Base-by-base conservation (phyloP, 2,797 vertebrate species). In the Pseudotriccus pelzelni region DNA sequence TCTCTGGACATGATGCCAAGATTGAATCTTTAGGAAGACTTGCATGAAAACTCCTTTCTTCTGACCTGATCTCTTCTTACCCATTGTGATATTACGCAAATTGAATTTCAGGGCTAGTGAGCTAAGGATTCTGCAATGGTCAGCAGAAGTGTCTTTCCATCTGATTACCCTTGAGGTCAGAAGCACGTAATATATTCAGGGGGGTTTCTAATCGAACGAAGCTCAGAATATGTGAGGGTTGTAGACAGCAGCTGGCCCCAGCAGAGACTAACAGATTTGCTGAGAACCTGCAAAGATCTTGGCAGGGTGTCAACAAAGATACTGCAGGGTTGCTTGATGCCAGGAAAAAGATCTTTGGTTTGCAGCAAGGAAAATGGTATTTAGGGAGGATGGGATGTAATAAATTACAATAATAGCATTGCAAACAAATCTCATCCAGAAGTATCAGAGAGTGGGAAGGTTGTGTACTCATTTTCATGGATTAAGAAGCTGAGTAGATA, bases 281-380 rank as follows among this genome's bases (percentile, higher is more conserved):
- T 96, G 95, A 96, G 95, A 96, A 96, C 93, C 96, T 96, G 95
- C 72, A 84, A 96, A 91, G 94, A 91, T 94, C 80, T 96, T 96
- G 95, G 96, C 96, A 94, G 91, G 34, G 64, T 90, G 81, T 94
- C 93, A 97, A 9, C 80, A 74, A 84, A 96, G 95, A 96, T 96
- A 93, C 93, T 90, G 93, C 89, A 96, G 85, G 89, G 87, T 60
- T 96, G 77, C 53, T 90, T 81, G 74, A 94, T 95, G 95, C 95
- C 91, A 94, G 94, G 83, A 95, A 95, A 92, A 93, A 5, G 74
- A 84, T 91, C 72, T 89, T 94, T 68, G 62, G 87, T 96, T 96
- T 96, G 78, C 37, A 14, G 84, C 46, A 44, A 92, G 76, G 82
- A 90, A 94, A 93, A 81, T 30, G 43, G 55, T 94, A 75, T 94